Percentiles rank a stretch among this genome's conserved stretches.
phyloP scores from a whole-genome alignment of 2,888 invertebrate species.

The Eudasyphora cyanicolor region DNA sequence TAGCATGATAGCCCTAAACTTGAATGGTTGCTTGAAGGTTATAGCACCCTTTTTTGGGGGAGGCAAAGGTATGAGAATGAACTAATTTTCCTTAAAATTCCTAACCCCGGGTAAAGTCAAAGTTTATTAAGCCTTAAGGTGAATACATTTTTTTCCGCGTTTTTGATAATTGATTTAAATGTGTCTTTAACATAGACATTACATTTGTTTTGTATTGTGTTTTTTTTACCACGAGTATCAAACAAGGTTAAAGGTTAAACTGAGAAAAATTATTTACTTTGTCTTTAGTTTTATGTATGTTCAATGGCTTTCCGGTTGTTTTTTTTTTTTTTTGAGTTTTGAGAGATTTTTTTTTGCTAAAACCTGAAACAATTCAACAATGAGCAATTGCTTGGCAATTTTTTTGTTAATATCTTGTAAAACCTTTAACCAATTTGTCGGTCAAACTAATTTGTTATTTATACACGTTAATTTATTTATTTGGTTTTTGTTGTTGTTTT shows the following conservation, averaged over 20 bases:
- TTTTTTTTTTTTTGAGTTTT: slow-evolving; percentile 30
- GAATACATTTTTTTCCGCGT: slow-evolving; percentile 9
- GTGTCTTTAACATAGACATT: slow-evolving; percentile 54
- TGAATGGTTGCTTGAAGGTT: slow-evolving; percentile 70
- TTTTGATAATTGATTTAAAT: slow-evolving; percentile 77
- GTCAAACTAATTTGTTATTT: slow-evolving; percentile 65
- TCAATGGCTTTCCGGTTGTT: slow-evolving; percentile 31
- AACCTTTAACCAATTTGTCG: slow-evolving; percentile 64
- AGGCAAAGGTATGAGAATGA: slow-evolving; percentile 65
- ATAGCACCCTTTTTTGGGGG: slow-evolving; percentile 56
- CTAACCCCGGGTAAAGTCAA: slow-evolving; percentile 68
- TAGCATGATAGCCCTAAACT: slow-evolving; percentile 69
- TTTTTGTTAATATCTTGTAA: slow-evolving; percentile 58
- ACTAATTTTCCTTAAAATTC: slow-evolving; percentile 2
- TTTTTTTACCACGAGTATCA: slow-evolving; percentile 20
- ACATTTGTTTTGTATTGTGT: no score
- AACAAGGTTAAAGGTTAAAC: slow-evolving; percentile 59
- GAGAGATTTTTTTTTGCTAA: slow-evolving; percentile 15
- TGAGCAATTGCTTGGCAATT: slow-evolving; percentile 14
- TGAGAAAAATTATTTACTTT: slow-evolving; percentile 9
- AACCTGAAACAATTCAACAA: not conserved
- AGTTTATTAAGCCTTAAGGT: slow-evolving; percentile 70
- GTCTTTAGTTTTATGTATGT: not conserved
- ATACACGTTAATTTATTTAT: slow-evolving; percentile 66
- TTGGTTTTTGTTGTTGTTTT: slow-evolving; percentile 1